Evolutionary conservation across 2,113 vertebrate species (phyloP).

Genomic region (Nibea albiflora): DNA sequence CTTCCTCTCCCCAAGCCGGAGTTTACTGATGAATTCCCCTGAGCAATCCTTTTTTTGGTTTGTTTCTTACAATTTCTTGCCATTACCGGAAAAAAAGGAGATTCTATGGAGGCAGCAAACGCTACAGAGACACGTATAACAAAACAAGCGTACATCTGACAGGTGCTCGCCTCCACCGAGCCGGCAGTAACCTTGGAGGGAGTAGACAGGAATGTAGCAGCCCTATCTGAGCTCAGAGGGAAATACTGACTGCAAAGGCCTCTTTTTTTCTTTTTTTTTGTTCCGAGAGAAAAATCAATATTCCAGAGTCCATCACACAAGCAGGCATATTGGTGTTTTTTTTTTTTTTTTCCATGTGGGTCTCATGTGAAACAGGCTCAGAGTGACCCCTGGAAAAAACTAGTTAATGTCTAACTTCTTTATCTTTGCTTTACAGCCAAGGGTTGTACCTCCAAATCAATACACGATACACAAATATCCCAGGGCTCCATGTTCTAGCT

Average conservation of each 20-base stretch:
- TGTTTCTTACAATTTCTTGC: conserved; percentile 40
- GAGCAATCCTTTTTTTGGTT: not conserved
- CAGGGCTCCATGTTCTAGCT: conserved; percentile 78
- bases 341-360: conserved; percentile 41
- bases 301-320: conserved; percentile 81
- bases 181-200: conserved; percentile 82
- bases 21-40: conserved; percentile 38
- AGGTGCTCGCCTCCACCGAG: conserved; percentile 75
- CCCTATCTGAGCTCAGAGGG: conserved; percentile 74
- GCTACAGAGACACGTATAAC: conserved; percentile 67
- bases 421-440: conserved; percentile 83
- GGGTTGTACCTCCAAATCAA: conserved; percentile 85
- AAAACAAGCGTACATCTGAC: conserved; percentile 78
- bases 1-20: not conserved
- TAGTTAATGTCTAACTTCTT: conserved; percentile 85
- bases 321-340: conserved; percentile 59
- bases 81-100: conserved; percentile 18
- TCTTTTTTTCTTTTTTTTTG: conserved; percentile 67
- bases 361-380: conserved; percentile 80
- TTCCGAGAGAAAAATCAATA: conserved; percentile 80
- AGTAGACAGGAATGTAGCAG: conserved; percentile 79
- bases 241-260: conserved; percentile 72
- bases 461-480: conserved; percentile 83
- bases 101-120: conserved; percentile 43
- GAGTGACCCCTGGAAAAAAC: conserved; percentile 77